Evolutionary conservation across 2,113 vertebrate species (phyloP), one percentile per base, ranked within the genome.

Genomic region (Chaetodon auriga): DNA sequence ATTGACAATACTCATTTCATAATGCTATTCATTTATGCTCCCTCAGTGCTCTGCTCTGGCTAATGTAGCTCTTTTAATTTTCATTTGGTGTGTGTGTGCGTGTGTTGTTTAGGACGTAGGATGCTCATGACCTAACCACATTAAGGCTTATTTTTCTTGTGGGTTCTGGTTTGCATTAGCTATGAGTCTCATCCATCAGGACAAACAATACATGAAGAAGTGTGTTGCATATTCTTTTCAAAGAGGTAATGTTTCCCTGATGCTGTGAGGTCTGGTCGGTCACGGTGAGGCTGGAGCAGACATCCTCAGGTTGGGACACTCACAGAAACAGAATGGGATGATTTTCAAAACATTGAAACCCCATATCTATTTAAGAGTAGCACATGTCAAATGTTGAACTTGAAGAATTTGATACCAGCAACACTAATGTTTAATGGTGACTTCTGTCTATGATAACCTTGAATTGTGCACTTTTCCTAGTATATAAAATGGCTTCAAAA

Each of bases 151-250:
- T 90, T 90, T 89, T 60, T 92, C 62, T 84, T 86, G 43, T 84
- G 87, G 73, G 75, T 72, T 92, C 91, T 92, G 92, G 84, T 92
- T 94, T 89, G 87, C 74, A 92, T 94, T 91, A 92, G 72, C 71
- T 41, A 65, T 7, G 48, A 66, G 81, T 72, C 48, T 86, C 83
- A 92, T 93, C 82, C 80, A 83, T 89, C 87, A 91, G 35, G 64
- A 76, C 49, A 78, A 85, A 77, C 80, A 87, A 76, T 53, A 23
- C 38, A 71, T 36, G 61, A 79, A 80, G 15, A 11, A 21, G 4
- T 75, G 61, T 45, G 49, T 48, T 81, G 49, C 14, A 21, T 3
- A 38, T 85, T 82, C 35, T 76, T 74, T 21, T 68, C 35, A 68
- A n/a, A 45, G 62, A 71, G 61, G 75, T 64, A 43, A 83, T 85